Evolutionary conservation across 2,888 invertebrate species (phyloP).

Genomic region (Blastobasis adustella): DNA sequence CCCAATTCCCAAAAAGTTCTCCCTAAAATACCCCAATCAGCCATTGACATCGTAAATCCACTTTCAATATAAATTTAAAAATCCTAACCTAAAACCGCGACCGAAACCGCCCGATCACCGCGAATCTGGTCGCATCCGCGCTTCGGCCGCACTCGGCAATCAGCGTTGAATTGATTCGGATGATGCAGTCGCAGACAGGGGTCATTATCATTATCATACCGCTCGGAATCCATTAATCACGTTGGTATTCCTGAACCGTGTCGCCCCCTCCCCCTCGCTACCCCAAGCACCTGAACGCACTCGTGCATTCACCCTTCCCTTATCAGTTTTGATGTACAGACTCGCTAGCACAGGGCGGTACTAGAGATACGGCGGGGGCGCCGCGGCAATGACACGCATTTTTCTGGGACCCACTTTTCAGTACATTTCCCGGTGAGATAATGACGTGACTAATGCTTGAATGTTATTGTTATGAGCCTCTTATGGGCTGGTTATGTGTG

Average conservation of each 20-base stretch:
- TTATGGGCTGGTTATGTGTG: too few species aligned
- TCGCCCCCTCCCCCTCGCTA: slow-evolving; percentile 9
- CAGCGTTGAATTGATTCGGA: slow-evolving; percentile 46
- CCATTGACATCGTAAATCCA: too few species aligned
- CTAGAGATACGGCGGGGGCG: slow-evolving; percentile 32
- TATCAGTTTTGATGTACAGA: slow-evolving; percentile 63
- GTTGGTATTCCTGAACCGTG: slow-evolving; percentile 59
- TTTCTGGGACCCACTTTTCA: slow-evolving; percentile 12
- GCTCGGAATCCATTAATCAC: slow-evolving; percentile 69
- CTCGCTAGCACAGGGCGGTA: slow-evolving; percentile 48
- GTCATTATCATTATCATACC: slow-evolving; percentile 69
- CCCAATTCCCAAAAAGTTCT: too few species aligned
- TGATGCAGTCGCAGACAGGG: slow-evolving; percentile 58
- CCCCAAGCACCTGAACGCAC: slow-evolving; percentile 17
- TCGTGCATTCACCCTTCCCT: slow-evolving; percentile 70
- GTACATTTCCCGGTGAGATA: slow-evolving; percentile 12
- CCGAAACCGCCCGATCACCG: too few species aligned
- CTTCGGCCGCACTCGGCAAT: too few species aligned
- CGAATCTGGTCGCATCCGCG: too few species aligned
- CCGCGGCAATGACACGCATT: slow-evolving; percentile 43
- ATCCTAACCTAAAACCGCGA: too few species aligned
- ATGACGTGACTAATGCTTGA: slow-evolving; percentile 5
- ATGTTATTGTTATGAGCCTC: too few species aligned
- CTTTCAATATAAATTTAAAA: too few species aligned
- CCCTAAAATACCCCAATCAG: too few species aligned